Evolutionary conservation across 2,113 vertebrate genomes (phyloP), one percentile per base, ranked within the genome.

Genomic region (Malaclemys terrapin): DNA sequence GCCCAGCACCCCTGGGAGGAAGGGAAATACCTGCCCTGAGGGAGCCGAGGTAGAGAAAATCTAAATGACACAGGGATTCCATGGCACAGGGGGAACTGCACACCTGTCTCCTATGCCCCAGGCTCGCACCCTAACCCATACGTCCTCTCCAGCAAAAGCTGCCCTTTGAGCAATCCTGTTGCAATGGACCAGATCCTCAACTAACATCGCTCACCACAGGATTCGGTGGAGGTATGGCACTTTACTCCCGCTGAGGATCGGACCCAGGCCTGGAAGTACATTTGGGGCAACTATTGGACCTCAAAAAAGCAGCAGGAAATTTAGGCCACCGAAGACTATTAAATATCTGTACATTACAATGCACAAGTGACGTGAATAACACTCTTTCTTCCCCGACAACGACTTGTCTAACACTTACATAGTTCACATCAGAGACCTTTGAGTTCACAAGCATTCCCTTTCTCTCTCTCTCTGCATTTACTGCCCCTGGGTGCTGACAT

Each of bases 331-430:
- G 95, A 91, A 93, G 96, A 95, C 96, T 97, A 97, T 96, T 96
- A 96, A 97, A 96, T 96, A 93, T 96, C 96, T 93, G 75, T 45
- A 88, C 91, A 91, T 96, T 92, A 95, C 89, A 93, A 93, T 90
- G 93, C 65, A 91, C 90, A 96, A 96, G 95, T 97, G 97, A 95
- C 95, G 95, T 80, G 94, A 96, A 88, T 87, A 85, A 45, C 81
- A 12, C 2, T 29, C 96, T 93, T 11, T 0, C 76, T 82, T 90
- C 12, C 79, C 91, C 87, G 94, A 95, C 96, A 96, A 97, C 59
- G 91, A 84, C 96, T 96, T 95, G 96, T 96, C 96, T 97, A 97
- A 97, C 96, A 95, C 96, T 95, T 94, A 95, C 95, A 91, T 52
- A 96, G 94, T 93, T 92, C 96, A 92, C 84, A 91, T 91, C 96